A percentile compares a stretch with the other conserved stretches of the same genome.
phyloP scores from a whole-genome alignment of 2,797 vertebrate species.

The Propithecus perrieri region DNA sequence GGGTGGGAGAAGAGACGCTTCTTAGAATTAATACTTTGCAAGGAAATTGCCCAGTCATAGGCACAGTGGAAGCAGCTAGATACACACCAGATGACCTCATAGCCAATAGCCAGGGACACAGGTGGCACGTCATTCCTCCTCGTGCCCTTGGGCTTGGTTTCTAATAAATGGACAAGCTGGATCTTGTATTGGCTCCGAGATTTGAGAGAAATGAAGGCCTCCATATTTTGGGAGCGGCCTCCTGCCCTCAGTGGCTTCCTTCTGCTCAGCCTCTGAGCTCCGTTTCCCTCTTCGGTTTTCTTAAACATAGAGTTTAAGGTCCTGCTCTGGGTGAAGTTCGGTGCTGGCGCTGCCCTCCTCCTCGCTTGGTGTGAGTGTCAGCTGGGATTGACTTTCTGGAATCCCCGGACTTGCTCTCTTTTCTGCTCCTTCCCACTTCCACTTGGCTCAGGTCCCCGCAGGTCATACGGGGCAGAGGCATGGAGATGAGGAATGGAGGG shows the following conservation, averaged over 20 bases:
- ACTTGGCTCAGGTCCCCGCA: not conserved
- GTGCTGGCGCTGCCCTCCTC: not conserved
- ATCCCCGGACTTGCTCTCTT: not conserved
- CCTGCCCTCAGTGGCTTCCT: not conserved
- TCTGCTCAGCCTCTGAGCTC: not conserved
- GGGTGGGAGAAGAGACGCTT: not conserved
- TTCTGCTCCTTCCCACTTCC: too few species aligned
- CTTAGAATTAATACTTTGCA: not conserved
- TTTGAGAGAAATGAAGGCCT: not conserved
- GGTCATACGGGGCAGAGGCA: not conserved
- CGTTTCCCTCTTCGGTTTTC: not conserved
- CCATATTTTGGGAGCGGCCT: not conserved
- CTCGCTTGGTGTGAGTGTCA: not conserved
- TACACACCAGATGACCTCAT: not conserved
- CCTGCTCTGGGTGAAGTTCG: not conserved
- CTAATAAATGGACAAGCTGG: not conserved
- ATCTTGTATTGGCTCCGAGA: not conserved
- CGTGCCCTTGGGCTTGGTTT: not conserved
- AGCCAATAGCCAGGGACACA: not conserved
- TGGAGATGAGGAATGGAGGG: not conserved
- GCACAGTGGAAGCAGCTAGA: not conserved
- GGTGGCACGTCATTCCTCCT: rapidly evolving
- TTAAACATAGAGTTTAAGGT: not conserved
- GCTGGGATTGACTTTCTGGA: not conserved
- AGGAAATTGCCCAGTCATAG: not conserved